Evolutionary conservation across 2,888 invertebrate genomes (phyloP), one percentile per base, ranked within the genome.

Genomic region (Nycteola revayana): DNA sequence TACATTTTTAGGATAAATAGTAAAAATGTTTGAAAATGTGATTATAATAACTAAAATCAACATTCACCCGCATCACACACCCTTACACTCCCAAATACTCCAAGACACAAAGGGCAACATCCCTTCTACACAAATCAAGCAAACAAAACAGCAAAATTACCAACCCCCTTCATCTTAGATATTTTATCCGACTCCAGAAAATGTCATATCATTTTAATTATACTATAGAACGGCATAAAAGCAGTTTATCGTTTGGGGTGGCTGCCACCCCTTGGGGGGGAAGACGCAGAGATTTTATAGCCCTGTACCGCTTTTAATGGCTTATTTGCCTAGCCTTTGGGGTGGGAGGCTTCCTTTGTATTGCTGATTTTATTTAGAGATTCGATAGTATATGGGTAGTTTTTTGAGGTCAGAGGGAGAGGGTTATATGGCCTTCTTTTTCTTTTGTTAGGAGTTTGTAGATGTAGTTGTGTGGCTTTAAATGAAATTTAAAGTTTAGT

Each of bases 201-300:
- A 81, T 72, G 76, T 66, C 77, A 67, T 80, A 72, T 80, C 75
- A 83, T 84, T 86, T 86, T 85, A 83, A 84, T 86, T 83, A 86
- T 84, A 81, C 74, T 71, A 75, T 68, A 74, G 77, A 76, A 79
- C 77, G 78, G 74, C 79, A 84, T 85, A 84, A 83, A 83, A 81
- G 83, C 86, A 83, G 85, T 86, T 86, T 85, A 86, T 82, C 79
- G 83, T 73, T 32, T 46, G 42, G 43, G 49, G 31, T 38, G 32
- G n/a, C 51, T 52, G 55, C 52, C 55, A 49, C 50, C 45, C 41
- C 41, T 42, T 58, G 57, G 76, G 84, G 78, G 76, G 75, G 75
- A 87, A 87, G 87, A 85, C 85, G 86, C 87, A 83, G 74, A 87
- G 87, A 87, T 87, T 87, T 87, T 87, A 87, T 86, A 86, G 87